A percentile compares a stretch with the other conserved stretches of the same genome.
Evolutionary conservation across 2,113 vertebrate genomes (phyloP).

Genomic region (Macquaria ambigua): DNA sequence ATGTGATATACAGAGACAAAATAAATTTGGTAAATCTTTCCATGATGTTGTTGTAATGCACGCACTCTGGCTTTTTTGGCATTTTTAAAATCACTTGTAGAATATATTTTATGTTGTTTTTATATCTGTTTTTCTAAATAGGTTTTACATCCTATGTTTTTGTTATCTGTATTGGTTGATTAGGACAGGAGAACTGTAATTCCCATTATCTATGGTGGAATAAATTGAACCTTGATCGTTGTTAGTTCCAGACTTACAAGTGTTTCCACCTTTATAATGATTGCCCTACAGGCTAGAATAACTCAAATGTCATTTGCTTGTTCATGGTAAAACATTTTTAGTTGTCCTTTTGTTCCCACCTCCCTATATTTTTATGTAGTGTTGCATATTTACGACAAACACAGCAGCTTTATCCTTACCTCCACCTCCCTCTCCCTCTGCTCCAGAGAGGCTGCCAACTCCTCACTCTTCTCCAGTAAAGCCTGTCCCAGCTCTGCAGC

Average conservation of each 20-base stretch:
- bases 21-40: not conserved
- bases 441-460: conserved; percentile 79
- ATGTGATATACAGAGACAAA: not conserved
- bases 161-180: not conserved
- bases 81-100: not conserved
- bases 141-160: not conserved
- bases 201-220: not conserved
- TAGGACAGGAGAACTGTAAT: not conserved
- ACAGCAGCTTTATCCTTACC: conserved; percentile 64
- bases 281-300: not conserved
- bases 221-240: not conserved
- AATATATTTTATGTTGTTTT: not conserved
- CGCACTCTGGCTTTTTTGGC: rapidly evolving
- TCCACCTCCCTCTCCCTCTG: conserved; percentile 80
- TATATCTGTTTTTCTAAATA: not conserved
- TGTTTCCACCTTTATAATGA: not conserved
- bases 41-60: not conserved
- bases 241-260: not conserved
- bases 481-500: conserved; percentile 87
- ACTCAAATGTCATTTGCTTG: not conserved
- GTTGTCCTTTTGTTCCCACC: not conserved
- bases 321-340: not conserved
- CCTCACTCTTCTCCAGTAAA: conserved; percentile 86
- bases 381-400: not conserved
- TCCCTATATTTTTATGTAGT: not conserved